Evolutionary conservation across 2,888 invertebrate species (phyloP).

Genomic region (Limnephilus rhombicus): DNA sequence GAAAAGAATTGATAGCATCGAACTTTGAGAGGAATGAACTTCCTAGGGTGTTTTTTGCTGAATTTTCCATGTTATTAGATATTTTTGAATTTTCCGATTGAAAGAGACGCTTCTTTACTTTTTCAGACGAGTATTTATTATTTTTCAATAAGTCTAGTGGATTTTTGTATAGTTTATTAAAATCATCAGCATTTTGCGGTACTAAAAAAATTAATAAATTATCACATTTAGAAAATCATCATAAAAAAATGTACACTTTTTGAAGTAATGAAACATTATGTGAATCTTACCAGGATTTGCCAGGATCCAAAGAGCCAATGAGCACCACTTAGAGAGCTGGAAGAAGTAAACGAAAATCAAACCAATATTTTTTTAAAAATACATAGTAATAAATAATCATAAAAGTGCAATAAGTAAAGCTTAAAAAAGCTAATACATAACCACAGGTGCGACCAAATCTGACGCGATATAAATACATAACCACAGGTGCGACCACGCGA

Average conservation of each 20-base stretch:
- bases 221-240: background rate
- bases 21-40: constrained; percentile 35
- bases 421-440: background rate
- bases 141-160: background rate
- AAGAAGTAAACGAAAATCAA: constrained; percentile 64
- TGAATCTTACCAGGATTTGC: constrained; percentile 22
- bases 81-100: background rate
- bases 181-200: background rate
- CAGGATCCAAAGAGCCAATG: constrained; percentile 69
- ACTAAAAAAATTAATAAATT: background rate
- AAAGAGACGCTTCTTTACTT: background rate
- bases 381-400: background rate
- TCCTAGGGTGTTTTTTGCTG: background rate
- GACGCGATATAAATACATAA: no score
- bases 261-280: background rate
- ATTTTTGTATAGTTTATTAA: background rate
- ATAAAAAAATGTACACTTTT: background rate
- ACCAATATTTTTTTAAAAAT: background rate
- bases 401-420: background rate
- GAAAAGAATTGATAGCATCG: constrained; percentile 24
- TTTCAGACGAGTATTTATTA: background rate
- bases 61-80: background rate
- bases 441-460: no score
- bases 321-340: constrained; percentile 73
- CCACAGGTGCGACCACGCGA: no score